These are phyloP conservation scores for Semnornis frantzii DNA, from an alignment of 2,113 vertebrate species.

Conservation along the genomic window DNA sequence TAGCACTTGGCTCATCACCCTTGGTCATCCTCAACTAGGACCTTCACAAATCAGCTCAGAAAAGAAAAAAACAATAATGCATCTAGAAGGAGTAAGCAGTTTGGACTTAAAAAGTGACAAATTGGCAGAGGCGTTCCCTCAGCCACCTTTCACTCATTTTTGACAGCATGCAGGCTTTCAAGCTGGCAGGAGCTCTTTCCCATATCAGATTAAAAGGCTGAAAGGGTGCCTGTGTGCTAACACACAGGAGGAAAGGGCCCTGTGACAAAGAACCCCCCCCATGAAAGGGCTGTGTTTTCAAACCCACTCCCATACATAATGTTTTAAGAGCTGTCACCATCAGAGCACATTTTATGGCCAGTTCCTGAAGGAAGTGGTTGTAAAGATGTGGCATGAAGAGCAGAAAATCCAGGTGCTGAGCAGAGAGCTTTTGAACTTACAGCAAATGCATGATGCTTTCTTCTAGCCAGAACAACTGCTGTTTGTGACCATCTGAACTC, in stretches of 20 bases:
- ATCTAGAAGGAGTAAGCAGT: background rate
- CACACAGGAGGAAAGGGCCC: background rate
- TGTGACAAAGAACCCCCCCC: background rate
- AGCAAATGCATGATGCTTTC: conserved; percentile 23
- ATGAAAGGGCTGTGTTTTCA: background rate
- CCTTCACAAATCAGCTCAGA: background rate
- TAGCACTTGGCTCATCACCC: background rate
- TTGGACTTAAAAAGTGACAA: background rate
- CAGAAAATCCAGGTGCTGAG: conserved; percentile 60
- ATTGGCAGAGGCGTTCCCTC: background rate
- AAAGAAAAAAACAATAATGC: background rate
- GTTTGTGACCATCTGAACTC: conserved; percentile 63
- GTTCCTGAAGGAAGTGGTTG: conserved; percentile 64
- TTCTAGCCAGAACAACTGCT: conserved; percentile 59
- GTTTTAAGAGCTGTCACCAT: conserved; percentile 62
- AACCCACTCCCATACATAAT: conserved; percentile 19
- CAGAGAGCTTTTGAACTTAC: conserved; percentile 60
- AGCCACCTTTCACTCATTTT: background rate
- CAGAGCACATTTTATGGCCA: conserved; percentile 27
- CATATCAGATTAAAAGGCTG: background rate
- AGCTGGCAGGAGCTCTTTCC: background rate
- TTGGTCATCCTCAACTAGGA: background rate
- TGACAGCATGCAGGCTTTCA: background rate
- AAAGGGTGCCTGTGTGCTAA: background rate
- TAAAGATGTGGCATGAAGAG: conserved; percentile 49